A percentile compares a stretch with the other conserved stretches of the same genome.
Conservation (phyloP, 2,113 vertebrate genomes). For the Elephantulus edwardii region DNA sequence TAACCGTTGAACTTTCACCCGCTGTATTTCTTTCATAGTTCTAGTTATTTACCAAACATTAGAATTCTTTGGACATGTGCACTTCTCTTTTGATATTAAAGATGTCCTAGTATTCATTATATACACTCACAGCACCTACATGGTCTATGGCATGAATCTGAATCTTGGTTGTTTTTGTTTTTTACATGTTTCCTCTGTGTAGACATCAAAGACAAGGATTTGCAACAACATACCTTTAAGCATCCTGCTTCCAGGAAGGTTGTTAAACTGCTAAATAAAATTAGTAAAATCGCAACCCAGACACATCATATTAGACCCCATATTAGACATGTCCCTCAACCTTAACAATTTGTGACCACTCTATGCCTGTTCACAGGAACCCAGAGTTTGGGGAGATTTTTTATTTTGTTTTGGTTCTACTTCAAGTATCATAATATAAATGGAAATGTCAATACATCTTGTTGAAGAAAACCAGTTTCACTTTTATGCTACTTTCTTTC, state of each 20-base stretch:
- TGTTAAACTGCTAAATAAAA: slow-evolving; percentile 3
- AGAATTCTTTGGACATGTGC: neutral
- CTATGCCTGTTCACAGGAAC: neutral
- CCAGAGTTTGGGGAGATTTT: slow-evolving; percentile 3
- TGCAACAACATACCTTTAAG: slow-evolving; percentile 6
- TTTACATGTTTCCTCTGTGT: too few relatives aligned
- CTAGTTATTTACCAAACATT: neutral
- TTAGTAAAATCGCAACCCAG: neutral
- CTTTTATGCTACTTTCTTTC: neutral
- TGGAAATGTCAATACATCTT: neutral
- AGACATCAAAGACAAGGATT: neutral
- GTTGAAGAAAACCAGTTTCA: neutral
- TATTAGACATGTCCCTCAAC: neutral
- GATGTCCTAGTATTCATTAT: neutral
- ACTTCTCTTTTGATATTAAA: neutral
- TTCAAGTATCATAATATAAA: neutral
- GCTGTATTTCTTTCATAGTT: neutral
- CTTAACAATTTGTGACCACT: neutral
- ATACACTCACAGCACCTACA: neutral
- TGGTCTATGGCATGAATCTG: neutral
- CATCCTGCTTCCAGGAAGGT: neutral
- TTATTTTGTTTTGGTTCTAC: too few relatives aligned
- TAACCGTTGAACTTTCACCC: neutral
- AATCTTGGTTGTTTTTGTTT: neutral
- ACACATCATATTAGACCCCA: neutral